These are phyloP conservation scores for Nomada fucata DNA, from an alignment of 2,888 invertebrate genomes.

Conservation along the genomic window DNA sequence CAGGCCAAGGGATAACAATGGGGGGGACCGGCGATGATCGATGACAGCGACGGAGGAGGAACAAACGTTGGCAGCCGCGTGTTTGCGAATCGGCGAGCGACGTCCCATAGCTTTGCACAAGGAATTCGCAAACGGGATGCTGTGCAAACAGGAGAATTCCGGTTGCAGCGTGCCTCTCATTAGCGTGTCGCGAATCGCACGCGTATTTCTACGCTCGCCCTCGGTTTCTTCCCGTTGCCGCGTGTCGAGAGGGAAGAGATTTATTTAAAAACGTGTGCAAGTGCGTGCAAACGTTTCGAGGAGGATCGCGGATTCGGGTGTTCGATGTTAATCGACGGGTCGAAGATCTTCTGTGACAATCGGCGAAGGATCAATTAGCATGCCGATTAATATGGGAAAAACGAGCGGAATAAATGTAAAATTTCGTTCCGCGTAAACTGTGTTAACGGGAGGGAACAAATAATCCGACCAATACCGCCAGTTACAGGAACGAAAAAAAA, in stretches of 20 bases:
- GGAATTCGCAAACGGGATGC: slow-evolving; percentile 46
- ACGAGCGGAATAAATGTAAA: too few relatives aligned
- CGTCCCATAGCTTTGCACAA: slow-evolving; percentile 32
- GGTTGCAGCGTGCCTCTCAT: slow-evolving; percentile 39
- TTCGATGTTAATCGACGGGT: too few relatives aligned
- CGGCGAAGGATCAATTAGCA: too few relatives aligned
- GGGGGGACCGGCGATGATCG: slow-evolving; percentile 23
- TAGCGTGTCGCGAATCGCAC: slow-evolving; percentile 39
- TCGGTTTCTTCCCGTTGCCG: background rate
- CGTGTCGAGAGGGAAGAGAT: too few relatives aligned
- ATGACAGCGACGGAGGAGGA: slow-evolving; percentile 22
- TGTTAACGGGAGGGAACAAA: too few relatives aligned
- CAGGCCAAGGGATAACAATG: background rate
- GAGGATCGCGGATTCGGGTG: too few relatives aligned
- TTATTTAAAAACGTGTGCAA: background rate
- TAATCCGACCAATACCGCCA: too few relatives aligned
- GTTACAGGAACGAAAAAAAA: background rate
- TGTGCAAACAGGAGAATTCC: slow-evolving; percentile 34
- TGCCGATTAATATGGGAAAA: too few relatives aligned
- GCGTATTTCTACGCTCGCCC: slow-evolving; percentile 33
- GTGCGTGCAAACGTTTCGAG: too few relatives aligned
- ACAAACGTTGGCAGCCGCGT: slow-evolving; percentile 28
- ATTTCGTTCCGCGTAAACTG: too few relatives aligned
- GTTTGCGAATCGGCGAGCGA: slow-evolving; percentile 39
- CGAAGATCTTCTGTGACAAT: too few relatives aligned